Percentiles rank a stretch among this genome's conserved stretches.
Conservation (phyloP, 2,113 vertebrate genomes). For the Xenus cinereus region DNA sequence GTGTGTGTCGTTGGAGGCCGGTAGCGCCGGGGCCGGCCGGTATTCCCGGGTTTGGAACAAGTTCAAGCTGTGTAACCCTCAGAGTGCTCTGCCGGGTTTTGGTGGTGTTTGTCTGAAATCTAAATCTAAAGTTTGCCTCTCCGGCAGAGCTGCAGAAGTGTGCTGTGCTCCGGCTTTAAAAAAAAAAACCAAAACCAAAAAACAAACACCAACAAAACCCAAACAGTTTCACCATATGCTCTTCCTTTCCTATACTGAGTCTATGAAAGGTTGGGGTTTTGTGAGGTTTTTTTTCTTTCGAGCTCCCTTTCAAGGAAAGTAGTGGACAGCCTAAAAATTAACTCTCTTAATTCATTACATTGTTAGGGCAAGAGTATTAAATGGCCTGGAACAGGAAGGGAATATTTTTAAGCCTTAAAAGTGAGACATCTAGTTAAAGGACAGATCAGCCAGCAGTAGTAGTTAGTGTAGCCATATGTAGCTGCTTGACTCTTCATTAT, state of each 20-base stretch:
- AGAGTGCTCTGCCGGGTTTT: fast-evolving
- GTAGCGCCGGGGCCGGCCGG: not conserved
- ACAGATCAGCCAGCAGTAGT: not conserved
- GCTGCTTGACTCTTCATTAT: constrained; percentile 5
- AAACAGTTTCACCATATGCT: not conserved
- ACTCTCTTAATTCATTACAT: not conserved
- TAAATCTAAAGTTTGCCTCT: not conserved
- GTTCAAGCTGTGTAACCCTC: fast-evolving
- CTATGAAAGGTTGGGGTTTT: not conserved
- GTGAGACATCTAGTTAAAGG: not conserved
- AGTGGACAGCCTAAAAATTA: not conserved
- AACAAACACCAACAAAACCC: not conserved
- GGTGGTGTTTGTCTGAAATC: not conserved
- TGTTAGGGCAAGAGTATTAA: not conserved
- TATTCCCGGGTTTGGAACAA: not conserved
- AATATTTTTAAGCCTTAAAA: not conserved
- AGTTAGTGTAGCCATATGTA: not conserved
- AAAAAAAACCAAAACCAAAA: not conserved
- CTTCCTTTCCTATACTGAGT: not conserved
- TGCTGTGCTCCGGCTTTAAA: not conserved
- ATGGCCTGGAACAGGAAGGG: not conserved
- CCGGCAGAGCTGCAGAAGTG: not conserved
- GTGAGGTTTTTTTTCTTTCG: not conserved
- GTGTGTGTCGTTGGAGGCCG: not conserved
- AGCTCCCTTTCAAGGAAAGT: not conserved